Base-by-base conservation (phyloP, 2,888 invertebrate genomes). In the Lasioglossum figueresi region DNA sequence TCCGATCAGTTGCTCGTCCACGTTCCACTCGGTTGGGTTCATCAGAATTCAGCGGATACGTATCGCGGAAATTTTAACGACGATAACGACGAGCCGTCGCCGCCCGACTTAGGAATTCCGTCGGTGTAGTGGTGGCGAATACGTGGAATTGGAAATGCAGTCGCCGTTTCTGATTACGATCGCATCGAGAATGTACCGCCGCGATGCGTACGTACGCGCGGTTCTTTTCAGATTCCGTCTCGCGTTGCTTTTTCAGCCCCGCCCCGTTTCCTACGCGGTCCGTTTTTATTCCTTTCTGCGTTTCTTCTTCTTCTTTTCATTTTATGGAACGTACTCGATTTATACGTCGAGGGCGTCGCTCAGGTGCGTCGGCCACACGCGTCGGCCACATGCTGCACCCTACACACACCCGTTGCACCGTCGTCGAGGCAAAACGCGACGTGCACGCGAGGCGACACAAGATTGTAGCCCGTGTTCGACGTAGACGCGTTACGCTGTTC, bases 101-200 rank as follows among this genome's bases (percentile, higher is more conserved):
- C 82, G 70, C 87, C 82, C 88, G 59, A 76, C 76, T 86, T 82
- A 81, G 75, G 82, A 90, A 90, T 90, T 88, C 85, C 75, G 75
- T 31, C 72, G 81, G 83, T 78, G 80, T 77, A 78, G 76, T 34
- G 75, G 71, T 59, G 76, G 78, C 75, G 83, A 82, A 82, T 85
- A 85, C 88, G 83, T 80, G 86, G 85, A 85, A 90, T 89, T 82
- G 90, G 84, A 86, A 89, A 90, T 88, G 83, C 86, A 85, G 81
- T 83, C 83, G 82, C 63, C 79, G 83, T 90, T 89, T 90, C 88
- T 88, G 86, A 90, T 90, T 89, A 90, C 90, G 85, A 88, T 90
- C 90, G 86, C 82, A 78, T 82, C 74, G 82, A 78, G 83, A 85
- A 90, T 90, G 84, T 85, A 84, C 77, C 79, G 56, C 72, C 78